Evolutionary conservation across 2,797 vertebrate genomes (phyloP).

Genomic region (Euthynnus affinis): DNA sequence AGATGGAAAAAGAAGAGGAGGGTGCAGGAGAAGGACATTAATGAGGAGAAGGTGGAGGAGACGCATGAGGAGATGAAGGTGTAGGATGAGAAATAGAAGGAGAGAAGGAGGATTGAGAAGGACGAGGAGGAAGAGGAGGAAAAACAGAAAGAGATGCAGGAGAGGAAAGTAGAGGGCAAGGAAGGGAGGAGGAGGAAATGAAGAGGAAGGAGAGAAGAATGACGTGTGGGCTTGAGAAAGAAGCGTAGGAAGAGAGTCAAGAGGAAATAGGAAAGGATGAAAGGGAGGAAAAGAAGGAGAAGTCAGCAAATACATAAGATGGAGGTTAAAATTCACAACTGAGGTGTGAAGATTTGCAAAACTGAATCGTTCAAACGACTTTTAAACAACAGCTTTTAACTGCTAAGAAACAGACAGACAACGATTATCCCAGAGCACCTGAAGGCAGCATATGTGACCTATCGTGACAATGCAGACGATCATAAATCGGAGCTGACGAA

Average conservation of each 20-base stretch:
- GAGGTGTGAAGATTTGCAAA: too few relatives aligned
- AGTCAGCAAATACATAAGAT: neutral
- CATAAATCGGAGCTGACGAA: too few relatives aligned
- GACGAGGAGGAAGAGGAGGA: neutral
- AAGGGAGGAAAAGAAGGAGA: neutral
- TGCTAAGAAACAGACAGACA: neutral
- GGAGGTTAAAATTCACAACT: neutral
- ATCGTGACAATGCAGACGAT: too few relatives aligned
- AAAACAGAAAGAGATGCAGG: neutral
- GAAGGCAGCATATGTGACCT: slow-evolving; percentile 9
- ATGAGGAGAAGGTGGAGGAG: too few relatives aligned
- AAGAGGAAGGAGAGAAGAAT: neutral
- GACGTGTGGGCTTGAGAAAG: neutral
- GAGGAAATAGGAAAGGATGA: too few relatives aligned
- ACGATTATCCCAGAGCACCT: slow-evolving; percentile 8
- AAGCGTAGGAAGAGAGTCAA: neutral
- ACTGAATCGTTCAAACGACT: too few relatives aligned
- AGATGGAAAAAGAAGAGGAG: too few relatives aligned
- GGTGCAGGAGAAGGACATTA: too few relatives aligned
- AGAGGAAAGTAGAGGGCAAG: neutral
- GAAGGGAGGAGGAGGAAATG: slow-evolving; percentile 19
- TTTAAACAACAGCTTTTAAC: neutral
- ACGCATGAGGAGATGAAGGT: neutral
- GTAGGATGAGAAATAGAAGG: neutral
- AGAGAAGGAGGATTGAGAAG: neutral